These are phyloP conservation scores for Sebastes taczanowskii DNA, from an alignment of 2,797 vertebrate species.

Conservation along the genomic window DNA sequence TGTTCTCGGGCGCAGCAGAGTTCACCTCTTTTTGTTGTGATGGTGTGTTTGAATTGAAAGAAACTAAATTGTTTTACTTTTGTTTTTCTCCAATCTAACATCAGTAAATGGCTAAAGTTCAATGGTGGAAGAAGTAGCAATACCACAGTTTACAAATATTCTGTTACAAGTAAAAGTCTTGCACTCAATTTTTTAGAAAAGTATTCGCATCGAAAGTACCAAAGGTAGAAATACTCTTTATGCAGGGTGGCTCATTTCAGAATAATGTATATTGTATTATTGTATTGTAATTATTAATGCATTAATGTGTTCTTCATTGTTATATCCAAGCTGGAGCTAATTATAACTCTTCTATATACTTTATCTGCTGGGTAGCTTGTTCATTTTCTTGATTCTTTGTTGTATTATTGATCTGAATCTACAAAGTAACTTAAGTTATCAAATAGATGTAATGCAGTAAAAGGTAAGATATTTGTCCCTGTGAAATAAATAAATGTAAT, in stretches of 20 bases:
- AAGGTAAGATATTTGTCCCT: too few relatives aligned
- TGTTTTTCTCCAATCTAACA: neutral
- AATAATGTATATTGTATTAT: neutral
- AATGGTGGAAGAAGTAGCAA: neutral
- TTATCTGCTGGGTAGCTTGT: neutral
- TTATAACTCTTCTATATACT: neutral
- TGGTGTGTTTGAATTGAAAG: neutral
- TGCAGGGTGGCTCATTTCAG: neutral
- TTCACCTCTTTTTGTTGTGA: neutral
- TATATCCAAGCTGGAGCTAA: neutral
- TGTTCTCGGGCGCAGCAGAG: neutral
- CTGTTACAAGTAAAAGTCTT: neutral
- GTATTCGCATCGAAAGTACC: neutral
- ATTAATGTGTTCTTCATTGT: neutral
- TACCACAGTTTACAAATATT: neutral
- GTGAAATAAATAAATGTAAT: neutral
- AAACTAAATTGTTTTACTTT: neutral
- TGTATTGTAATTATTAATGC: neutral
- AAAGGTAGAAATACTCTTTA: neutral
- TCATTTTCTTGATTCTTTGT: rapidly evolving
- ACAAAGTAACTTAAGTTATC: neutral
- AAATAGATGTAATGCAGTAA: neutral
- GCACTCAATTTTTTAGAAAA: neutral
- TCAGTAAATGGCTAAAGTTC: neutral
- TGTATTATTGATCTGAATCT: neutral